Base-by-base conservation (phyloP, 92 coral and sea anemone genomes). In the Porites lobata region DNA sequence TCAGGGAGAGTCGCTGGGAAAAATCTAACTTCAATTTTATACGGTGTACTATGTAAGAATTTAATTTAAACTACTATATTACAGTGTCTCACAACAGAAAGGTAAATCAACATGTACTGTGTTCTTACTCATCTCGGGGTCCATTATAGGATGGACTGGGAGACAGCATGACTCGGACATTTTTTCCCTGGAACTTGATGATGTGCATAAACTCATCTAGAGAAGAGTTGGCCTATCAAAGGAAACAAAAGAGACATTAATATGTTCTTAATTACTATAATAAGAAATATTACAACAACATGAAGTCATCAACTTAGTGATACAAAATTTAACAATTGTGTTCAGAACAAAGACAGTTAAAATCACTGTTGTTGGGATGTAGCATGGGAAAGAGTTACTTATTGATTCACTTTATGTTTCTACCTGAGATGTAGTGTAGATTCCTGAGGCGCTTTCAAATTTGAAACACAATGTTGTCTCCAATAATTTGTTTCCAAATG, bases 61-160 rank as follows among this genome's bases (percentile, higher is more conserved):
- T 38, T 38, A 3, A 38, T 38, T 38, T 38, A 38, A 38, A 38
- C 47, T 38, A 38, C 5, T 29, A 4, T 38, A 38, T 4, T 3
- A 38, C 6, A 3, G 47, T 38, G 47, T 38, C 15, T 56, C 66
- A 62, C 66, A 4, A 18, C 18, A 4, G 8, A 15, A 62, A 11
- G 8, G 17, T 4, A 15, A 62, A 1, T 62, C n/a, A 7, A 69
- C 17, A 22, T 10, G 50, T 3, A 69, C 12, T 32, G 2, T 53
- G 14, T 14, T 93, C 99, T 83, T 72, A 96, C 99, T 95, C 99
- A 84, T 96, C 98, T 57, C 83, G 88, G 4, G 93, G 84, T 20
- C 99, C 99, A 77, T n/a, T 92, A 81, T 97, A 97, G 19, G 94
- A 93, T 58, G 95, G 95, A 72, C 99, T 97, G 56, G 99, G 98